Evolutionary conservation across 2,797 vertebrate genomes (phyloP), one percentile per base, ranked within the genome.

Genomic region (Falco cherrug): DNA sequence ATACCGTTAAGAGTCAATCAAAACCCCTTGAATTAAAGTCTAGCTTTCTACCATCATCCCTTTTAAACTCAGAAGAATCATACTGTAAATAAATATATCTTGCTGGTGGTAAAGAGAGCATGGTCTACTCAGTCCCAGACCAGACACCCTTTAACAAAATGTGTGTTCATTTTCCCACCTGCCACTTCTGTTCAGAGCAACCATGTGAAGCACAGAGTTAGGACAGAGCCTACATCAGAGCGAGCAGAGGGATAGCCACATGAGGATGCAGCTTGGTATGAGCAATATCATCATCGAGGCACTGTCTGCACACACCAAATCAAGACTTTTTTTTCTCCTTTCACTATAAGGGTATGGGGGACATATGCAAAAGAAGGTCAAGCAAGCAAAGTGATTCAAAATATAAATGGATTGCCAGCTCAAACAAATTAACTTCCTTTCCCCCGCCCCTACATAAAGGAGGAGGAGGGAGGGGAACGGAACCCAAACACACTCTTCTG

Each of bases 1-100:
- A 63, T 91, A 81, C n/a, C 88, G 74, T 90, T 90, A 93, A 69
- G 80, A 94, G 60, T 95, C 91, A 92, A 94, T 94, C 88, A 94
- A 95, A 95, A 76, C 11, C 6, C 3, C 33, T 77, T 19, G 22
- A 87, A 95, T 92, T 94, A 97, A 67, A 94, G 74, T 50, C 77
- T 74, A 89, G 41, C 41, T 94, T 95, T 89, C 90, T 65, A 29
- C 84, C 2, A 16, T 83, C 56, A 84, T 87, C 64, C 79, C 90
- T 93, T 76, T 96, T 95, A 96, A 93, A 95, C 90, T 93, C 94
- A 67, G 67, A 84, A 84, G 81, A 91, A 85, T 73, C 86, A 67
- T 8, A 50, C 74, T 94, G 94, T 69, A 95, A 92, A 94, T 94
- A 96, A 91, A 89, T 48, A 35, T 69, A 90, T 92, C 95, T 95